Percentiles rank a stretch among this genome's conserved stretches.
Conservation (phyloP, 2,113 vertebrate species). For the Catharus minimus region DNA sequence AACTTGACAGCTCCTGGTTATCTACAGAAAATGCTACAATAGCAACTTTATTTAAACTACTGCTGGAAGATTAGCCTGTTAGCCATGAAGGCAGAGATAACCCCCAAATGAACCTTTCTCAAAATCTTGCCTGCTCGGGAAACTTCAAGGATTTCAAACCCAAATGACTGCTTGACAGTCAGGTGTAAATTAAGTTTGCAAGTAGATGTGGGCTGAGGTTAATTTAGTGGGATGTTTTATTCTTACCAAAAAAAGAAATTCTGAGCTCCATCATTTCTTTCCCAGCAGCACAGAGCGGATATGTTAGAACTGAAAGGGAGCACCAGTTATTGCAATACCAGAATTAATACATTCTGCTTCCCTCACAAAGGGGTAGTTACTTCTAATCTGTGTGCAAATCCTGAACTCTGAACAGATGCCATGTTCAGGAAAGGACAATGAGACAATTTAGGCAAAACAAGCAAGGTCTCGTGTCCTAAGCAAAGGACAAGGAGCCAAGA, state of each 20-base stretch:
- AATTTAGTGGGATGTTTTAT: conserved; percentile 34
- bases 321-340: not conserved
- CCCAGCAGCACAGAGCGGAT: accelerated
- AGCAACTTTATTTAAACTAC: conserved; percentile 26
- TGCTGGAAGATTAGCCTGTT: conserved; percentile 25
- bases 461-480: not conserved
- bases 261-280: not conserved
- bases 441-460: conserved; percentile 32
- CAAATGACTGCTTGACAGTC: conserved; percentile 15
- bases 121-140: not conserved
- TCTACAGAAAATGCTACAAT: conserved; percentile 29
- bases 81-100: conserved; percentile 24
- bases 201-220: conserved; percentile 22
- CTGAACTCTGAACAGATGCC: not conserved
- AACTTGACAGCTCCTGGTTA: conserved; percentile 34
- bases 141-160: conserved; percentile 33
- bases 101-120: conserved; percentile 24
- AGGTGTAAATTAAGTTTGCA: conserved; percentile 45
- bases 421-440: not conserved
- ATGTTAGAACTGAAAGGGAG: not conserved
- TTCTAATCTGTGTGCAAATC: conserved; percentile 8
- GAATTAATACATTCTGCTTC: conserved; percentile 8
- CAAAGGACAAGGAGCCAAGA: conserved; percentile 27
- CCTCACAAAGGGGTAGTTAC: not conserved
- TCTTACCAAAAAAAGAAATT: not conserved